Conservation (phyloP, 1,140 invertebrate genomes). For the Vanessa tameamea region DNA sequence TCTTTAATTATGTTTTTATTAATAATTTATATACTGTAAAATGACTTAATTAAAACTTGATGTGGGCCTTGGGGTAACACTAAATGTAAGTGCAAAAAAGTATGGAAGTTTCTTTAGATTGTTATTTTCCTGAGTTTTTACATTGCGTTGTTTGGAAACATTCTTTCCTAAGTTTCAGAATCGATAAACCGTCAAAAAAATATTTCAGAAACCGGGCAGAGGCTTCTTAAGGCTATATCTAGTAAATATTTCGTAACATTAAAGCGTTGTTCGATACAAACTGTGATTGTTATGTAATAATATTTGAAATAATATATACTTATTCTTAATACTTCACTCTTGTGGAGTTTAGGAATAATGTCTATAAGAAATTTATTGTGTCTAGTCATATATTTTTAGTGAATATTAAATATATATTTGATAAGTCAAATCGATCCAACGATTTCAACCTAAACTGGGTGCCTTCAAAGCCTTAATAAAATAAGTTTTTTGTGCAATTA, state of each 20-base stretch:
- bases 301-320: not conserved
- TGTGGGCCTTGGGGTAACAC: too few relatives aligned
- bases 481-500: slow-evolving; percentile 26
- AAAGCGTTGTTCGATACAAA: slow-evolving; percentile 12
- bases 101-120: too few relatives aligned
- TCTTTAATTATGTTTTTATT: too few relatives aligned
- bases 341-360: not conserved
- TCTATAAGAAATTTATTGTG: not conserved
- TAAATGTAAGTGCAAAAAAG: too few relatives aligned
- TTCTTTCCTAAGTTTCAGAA: too few relatives aligned
- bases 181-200: too few relatives aligned
- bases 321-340: not conserved
- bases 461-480: slow-evolving; percentile 42
- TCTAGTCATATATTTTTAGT: slow-evolving; percentile 35
- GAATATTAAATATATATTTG: slow-evolving; percentile 13
- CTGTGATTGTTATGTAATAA: slow-evolving; percentile 25
- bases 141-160: too few relatives aligned
- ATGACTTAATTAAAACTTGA: too few relatives aligned
- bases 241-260: not conserved
- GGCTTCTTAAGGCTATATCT: not conserved
- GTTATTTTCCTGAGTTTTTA: too few relatives aligned
- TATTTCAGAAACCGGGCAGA: too few relatives aligned
- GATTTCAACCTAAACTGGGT: slow-evolving; percentile 32
- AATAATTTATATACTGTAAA: too few relatives aligned
- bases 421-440: slow-evolving; percentile 28